Evolutionary conservation across 1,140 invertebrate species (phyloP).

Genomic region (Gerris buenoi): DNA sequence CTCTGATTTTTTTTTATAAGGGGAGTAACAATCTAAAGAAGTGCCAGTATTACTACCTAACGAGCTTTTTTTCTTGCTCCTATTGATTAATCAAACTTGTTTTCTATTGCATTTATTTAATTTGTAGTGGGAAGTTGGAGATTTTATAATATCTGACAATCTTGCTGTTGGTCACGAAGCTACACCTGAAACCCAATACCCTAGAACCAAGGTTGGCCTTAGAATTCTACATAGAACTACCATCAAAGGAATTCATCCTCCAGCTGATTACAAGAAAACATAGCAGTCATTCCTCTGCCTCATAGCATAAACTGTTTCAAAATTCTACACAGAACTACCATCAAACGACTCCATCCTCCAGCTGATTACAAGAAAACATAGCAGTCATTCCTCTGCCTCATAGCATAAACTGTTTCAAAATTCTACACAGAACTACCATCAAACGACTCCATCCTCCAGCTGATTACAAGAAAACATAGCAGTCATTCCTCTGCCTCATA

Average conservation of each 20-base stretch:
- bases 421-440: constrained; percentile 33
- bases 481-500: background rate
- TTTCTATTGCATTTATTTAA: constrained; percentile 16
- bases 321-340: constrained; percentile 33
- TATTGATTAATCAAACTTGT: too few species aligned
- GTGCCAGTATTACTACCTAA: too few species aligned
- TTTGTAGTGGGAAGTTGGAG: constrained; percentile 34
- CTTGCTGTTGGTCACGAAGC: constrained; percentile 35
- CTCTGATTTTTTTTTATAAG: too few species aligned
- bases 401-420: background rate
- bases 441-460: constrained; percentile 27
- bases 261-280: constrained; percentile 19
- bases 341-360: constrained; percentile 28
- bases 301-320: background rate
- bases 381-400: background rate
- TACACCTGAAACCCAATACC: constrained; percentile 31
- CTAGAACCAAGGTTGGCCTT: constrained; percentile 30
- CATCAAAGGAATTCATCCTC: constrained; percentile 27
- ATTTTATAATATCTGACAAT: constrained; percentile 38
- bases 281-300: background rate
- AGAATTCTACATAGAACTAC: constrained; percentile 34
- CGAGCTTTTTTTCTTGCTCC: too few species aligned
- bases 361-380: constrained; percentile 15
- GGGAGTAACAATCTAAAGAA: too few species aligned
- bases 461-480: constrained; percentile 14